Evolutionary conservation across 1,140 invertebrate species (phyloP), one percentile per base, ranked within the genome.

Genomic region (Pseudomyrmex flavicornis): DNA sequence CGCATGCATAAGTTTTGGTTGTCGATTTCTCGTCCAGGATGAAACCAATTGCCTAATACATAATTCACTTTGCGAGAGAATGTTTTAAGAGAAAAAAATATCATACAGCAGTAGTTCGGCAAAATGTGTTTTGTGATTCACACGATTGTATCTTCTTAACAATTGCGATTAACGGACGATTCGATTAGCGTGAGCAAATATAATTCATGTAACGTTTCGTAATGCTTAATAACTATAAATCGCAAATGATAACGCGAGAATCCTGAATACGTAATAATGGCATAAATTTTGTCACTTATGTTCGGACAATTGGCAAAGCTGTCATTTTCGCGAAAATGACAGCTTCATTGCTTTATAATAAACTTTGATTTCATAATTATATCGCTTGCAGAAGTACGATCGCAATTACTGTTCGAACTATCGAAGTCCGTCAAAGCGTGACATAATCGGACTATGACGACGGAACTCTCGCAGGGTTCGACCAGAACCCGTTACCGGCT

Each of bases 251-350:
- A 79, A 61, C 80, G 63, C 73, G 75, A 72, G 75, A 72, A 9
- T 62, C 35, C 5, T 70, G 66, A 50, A 65, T 76, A 70, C 63
- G 15, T 73, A 58, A 84, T 63, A 76, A 80, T 87, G 82, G 87
- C 54, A 86, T 76, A 87, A 88, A 83, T 75, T 74, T 79, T 48
- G 72, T 76, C 87, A 72, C 54, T 44, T 58, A 56, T 12, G 15
- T 70, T 17, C 65, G 26, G 20, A 13, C 52, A 83, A 86, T 82
- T 86, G 63, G 54, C 50, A 35, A 8, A 13, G 15, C 56, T 88
- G 22, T n/a, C 2, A 61, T 80, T 61, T 80, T 59, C 44, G 59
- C 54, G 72, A 48, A 48, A 69, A 58, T 58, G n/a, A n/a, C n/a
- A n/a, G n/a, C 3, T 68, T 68, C 2, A 2, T 22, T 52, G 3